Base-by-base conservation (phyloP, 2,797 vertebrate species). In the Rhinophrynus dorsalis region DNA sequence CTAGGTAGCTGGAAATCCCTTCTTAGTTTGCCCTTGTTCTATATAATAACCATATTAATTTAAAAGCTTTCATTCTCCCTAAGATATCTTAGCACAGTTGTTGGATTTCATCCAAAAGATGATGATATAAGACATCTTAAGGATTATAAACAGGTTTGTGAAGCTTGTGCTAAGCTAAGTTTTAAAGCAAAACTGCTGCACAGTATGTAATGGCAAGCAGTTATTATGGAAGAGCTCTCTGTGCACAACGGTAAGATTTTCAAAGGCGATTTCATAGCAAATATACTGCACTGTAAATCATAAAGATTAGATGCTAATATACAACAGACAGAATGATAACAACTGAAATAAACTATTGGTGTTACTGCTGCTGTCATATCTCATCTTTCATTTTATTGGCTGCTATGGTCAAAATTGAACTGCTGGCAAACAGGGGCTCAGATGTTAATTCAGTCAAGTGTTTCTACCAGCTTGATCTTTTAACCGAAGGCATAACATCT, bases 71-170 rank as follows among this genome's bases (percentile, higher is more conserved):
- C n/a, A 20, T 35, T 23, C 29, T 35, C n/a, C 50, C 33, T 26
- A n/a, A 33, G 32, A 8, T 6, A 15, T 51, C 32, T n/a, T 11
- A 9, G 44, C 13, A 21, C 13, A 45, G 23, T 44, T 1, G 6
- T 9, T 45, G 38, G 21, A 47, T 17, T 17, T 44, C 15, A 56
- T 67, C 52, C 52, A 67, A 42, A 56, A 18, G 26, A 6, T 26
- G 38, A 20, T 18, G 38, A 20, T 18, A 24, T 45, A 33, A 67
- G 33, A 45, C 51, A 56, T 18, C 64, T 67, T 52, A 13, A 47
- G 38, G 23, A 67, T 56, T 32, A 57, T 67, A 26, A 44, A 57
- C 63, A 66, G 37, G 54, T 54, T 66, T 66, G 12, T 48, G 50
- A 37, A 32, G 11, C 12, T 54, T 66, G 26, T 30, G 26, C 37